Evolutionary conservation across 1,140 invertebrate genomes (phyloP).

Genomic region (Diorhabda sublineata): DNA sequence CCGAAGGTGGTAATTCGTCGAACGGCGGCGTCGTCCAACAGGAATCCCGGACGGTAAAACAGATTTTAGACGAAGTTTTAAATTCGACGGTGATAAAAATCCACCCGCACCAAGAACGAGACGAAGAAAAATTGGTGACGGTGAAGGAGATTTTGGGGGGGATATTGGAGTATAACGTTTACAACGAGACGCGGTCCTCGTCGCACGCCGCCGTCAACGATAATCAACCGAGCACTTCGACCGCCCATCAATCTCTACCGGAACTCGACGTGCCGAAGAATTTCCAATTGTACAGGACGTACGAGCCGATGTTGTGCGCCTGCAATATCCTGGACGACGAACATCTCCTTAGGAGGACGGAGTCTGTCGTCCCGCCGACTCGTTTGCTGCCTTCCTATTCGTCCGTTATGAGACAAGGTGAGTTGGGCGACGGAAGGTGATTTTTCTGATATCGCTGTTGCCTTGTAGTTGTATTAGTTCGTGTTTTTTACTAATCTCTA

Average conservation of each 20-base stretch:
- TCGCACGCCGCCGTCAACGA: no score
- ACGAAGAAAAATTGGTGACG: constrained; percentile 9
- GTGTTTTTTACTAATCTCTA: no score
- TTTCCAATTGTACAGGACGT: background rate
- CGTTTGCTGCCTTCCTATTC: constrained; percentile 39
- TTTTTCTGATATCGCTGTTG: no score
- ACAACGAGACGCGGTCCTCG: background rate
- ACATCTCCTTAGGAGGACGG: background rate
- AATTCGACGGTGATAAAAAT: background rate
- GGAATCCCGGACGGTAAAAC: constrained; percentile 4
- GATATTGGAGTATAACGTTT: constrained; percentile 12
- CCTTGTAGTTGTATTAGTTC: no score
- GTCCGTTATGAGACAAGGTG: constrained; percentile 33
- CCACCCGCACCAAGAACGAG: background rate
- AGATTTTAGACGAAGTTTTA: constrained; percentile 10
- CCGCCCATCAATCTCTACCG: background rate
- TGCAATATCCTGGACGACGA: background rate
- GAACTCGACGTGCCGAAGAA: background rate
- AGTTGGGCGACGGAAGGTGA: no score
- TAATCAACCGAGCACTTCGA: background rate
- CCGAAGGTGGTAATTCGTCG: no score
- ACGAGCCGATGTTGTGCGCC: background rate
- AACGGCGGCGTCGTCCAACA: no score
- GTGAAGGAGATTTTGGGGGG: constrained; percentile 14
- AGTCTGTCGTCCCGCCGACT: constrained; percentile 7